Conservation (phyloP, 2,888 invertebrate species). For the Drosophila aldrichi region DNA sequence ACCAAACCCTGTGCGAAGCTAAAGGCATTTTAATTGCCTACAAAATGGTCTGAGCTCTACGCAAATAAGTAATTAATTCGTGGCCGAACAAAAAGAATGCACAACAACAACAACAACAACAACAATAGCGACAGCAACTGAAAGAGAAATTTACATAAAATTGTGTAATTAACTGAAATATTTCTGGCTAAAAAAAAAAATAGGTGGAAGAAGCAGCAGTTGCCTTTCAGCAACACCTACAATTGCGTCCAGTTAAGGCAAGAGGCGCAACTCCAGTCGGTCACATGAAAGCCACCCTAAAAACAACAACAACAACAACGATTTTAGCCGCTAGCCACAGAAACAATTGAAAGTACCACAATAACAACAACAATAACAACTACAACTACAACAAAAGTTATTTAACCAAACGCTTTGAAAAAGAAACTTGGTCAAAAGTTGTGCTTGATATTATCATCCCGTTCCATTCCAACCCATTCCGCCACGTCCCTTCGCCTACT, state of each 20-base stretch:
- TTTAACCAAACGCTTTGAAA: slow-evolving; percentile 56
- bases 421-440: slow-evolving; percentile 70
- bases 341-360: slow-evolving; percentile 56
- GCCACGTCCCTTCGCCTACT: too few species aligned
- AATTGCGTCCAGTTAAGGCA: slow-evolving; percentile 47
- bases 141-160: slow-evolving; percentile 78
- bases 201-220: slow-evolving; percentile 35
- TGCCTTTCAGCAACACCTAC: slow-evolving; percentile 62
- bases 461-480: too few species aligned
- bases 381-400: slow-evolving; percentile 53
- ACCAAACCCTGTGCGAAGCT: slow-evolving; percentile 24
- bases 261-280: slow-evolving; percentile 41
- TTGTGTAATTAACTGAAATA: slow-evolving; percentile 72
- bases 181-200: slow-evolving; percentile 35
- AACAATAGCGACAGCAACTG: slow-evolving; percentile 28
- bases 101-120: slow-evolving; percentile 29
- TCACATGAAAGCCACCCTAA: slow-evolving; percentile 58
- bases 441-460: slow-evolving; percentile 58
- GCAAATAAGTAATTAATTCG: slow-evolving; percentile 75
- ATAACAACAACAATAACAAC: slow-evolving; percentile 13
- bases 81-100: slow-evolving; percentile 69
- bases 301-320: slow-evolving; percentile 20
- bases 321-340: slow-evolving; percentile 45
- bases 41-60: slow-evolving; percentile 65
- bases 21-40: slow-evolving; percentile 74